phyloP scores from a whole-genome alignment of 2,797 vertebrate genomes.

The Argentina silus region DNA sequence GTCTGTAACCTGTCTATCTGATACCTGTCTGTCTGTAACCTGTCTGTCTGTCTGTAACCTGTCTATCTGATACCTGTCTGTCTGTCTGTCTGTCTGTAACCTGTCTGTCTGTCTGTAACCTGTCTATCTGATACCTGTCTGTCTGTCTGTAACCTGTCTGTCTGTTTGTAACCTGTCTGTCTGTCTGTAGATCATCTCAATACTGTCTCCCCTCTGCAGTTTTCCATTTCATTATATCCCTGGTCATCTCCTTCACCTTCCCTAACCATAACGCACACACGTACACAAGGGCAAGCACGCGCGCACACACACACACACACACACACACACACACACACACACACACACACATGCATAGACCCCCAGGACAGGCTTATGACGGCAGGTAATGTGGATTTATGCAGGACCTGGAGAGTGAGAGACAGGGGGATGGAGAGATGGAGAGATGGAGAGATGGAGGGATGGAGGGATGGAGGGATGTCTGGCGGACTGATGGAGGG shows the following conservation, averaged over 20 bases:
- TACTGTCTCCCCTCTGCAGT: background rate
- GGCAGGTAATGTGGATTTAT: constrained; percentile 3
- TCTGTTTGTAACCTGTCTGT: no score
- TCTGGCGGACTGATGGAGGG: background rate
- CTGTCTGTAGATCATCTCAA: background rate
- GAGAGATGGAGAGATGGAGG: constrained; percentile 42
- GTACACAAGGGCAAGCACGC: no score
- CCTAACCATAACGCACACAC: background rate
- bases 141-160: no score
- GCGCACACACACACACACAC: no score
- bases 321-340: no score
- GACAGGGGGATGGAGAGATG: constrained; percentile 35
- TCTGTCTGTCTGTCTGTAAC: no score
- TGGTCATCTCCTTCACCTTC: background rate
- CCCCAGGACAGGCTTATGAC: constrained; percentile 21
- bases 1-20: no score
- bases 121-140: no score
- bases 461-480: constrained; percentile 30
- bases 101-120: no score
- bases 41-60: no score
- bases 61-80: no score
- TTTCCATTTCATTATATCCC: constrained; percentile 1
- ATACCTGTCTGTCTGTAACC: no score
- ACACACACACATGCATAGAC: background rate
- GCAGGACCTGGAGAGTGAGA: background rate